Evolutionary conservation across 2,888 invertebrate genomes (phyloP), one percentile per base, ranked within the genome.

Genomic region (Monochamus alternatus): DNA sequence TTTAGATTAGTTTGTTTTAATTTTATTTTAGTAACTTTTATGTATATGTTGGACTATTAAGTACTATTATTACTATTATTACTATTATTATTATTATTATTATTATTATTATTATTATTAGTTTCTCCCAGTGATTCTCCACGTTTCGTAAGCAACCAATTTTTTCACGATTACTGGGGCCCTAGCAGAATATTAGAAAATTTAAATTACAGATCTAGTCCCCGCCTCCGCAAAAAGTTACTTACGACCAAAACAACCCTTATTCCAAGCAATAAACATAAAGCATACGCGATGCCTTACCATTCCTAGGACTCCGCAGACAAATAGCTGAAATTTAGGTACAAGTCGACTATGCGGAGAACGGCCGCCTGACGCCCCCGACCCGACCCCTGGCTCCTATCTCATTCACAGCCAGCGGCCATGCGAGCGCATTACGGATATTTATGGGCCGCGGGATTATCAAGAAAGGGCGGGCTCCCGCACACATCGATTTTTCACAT

Each of bases 381-480:
- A 78, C 75, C 71, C 77, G 79, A 79, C 77, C 80, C 70, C 76
- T 66, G 12, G 76, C 73, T 82, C 85, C 87, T 88, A 88, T 88
- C 88, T 88, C 87, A 87, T 88, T 88, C 87, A 88, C 88, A 88
- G 88, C 87, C 88, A 88, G 84, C 87, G 87, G 87, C 87, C 87
- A 87, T 87, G 87, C 86, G 85, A 86, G 85, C 87, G 86, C 87
- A 87, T 88, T 87, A 87, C 85, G 85, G 85, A 88, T 87, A 88
- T 88, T 89, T 89, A 89, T 88, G 88, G 86, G 85, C 83, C 83
- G 82, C 82, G 83, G 86, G 86, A 87, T 88, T 87, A 87, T 87
- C 87, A 87, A 87, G 87, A 87, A 88, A 87, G 87, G 88, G 87
- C 87, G 88, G 87, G 84, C 83, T 83, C 84, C 84, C 84, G 84